A percentile compares a stretch with the other conserved stretches of the same genome.
These are phyloP conservation scores for Atta cephalotes DNA, from an alignment of 1,140 invertebrate species.

Conservation along the genomic window DNA sequence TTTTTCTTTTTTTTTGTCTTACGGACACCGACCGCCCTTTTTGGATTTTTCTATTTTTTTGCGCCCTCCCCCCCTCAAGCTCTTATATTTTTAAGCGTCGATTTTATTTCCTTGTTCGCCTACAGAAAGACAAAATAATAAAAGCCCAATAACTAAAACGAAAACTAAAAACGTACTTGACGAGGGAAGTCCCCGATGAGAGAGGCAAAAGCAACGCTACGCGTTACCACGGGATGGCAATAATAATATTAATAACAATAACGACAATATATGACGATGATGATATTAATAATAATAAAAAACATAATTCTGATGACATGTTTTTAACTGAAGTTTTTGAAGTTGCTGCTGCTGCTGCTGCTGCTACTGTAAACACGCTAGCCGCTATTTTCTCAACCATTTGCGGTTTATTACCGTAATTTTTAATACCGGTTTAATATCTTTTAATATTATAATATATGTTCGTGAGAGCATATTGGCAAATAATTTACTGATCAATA, in stretches of 20 bases:
- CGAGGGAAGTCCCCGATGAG: background rate
- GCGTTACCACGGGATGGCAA: constrained; percentile 63
- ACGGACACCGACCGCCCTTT: constrained; percentile 1
- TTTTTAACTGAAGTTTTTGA: constrained; percentile 80
- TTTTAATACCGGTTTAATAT: constrained; percentile 57
- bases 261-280: constrained; percentile 59
- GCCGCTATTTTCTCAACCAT: constrained; percentile 69
- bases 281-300: constrained; percentile 62
- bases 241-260: constrained; percentile 73
- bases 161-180: constrained; percentile 48
- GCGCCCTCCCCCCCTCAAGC: background rate
- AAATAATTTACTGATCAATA: constrained; percentile 58
- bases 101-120: constrained; percentile 1
- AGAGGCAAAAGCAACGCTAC: constrained; percentile 52
- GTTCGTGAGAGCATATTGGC: constrained; percentile 67
- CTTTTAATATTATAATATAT: constrained; percentile 51
- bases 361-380: constrained; percentile 72
- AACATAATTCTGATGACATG: constrained; percentile 64
- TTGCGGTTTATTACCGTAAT: constrained; percentile 48
- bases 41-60: constrained; percentile 48
- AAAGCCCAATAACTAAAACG: constrained; percentile 46
- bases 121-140: constrained; percentile 47
- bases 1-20: constrained; percentile 65
- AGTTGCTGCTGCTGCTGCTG: constrained; percentile 72
- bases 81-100: background rate